Evolutionary conservation across 2,113 vertebrate genomes (phyloP), one percentile per base, ranked within the genome.

Genomic region (Triplophysa tibetana): DNA sequence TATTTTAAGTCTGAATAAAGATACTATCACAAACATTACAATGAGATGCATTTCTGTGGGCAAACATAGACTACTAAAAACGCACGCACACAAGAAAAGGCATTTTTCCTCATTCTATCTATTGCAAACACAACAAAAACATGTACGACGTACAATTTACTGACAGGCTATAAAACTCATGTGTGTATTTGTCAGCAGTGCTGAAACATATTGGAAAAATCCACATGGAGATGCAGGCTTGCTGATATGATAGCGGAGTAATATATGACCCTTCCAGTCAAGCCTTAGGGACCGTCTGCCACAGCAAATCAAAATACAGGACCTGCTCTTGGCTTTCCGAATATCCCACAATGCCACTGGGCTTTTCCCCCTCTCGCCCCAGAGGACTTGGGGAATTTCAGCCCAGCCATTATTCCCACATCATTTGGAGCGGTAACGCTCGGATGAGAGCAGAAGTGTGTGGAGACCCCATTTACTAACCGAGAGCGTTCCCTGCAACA

Each of bases 391-490:
- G 84, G 78, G 81, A 84, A 80, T 70, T 83, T 83, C 75, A 74
- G 75, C n/a, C 48, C 67, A 48, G 52, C 58, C 69, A 70, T 86
- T 67, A 83, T 85, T 88, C 83, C 85, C 86, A 86, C 83, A 88
- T 88, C 76, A 86, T 83, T 83, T 81, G 83, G 70, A 81, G 66
- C 67, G 58, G 82, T 80, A 82, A 85, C 48, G 62, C 70, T 56
- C 17, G 38, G 52, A 78, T 66, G 48, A 77, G 75, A 79, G 81
- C 81, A 83, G 70, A 79, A 66, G 75, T 58, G 61, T 63, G 70
- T 58, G 70, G 52, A 38, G 70, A 73, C 52, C 29, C 19, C 17
- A 26, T 41, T 38, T 45, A 45, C 43, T 45, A 73, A 73, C 70
- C 26, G 38, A 29, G 70, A 73, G 52, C 52, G 38, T 58, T n/a